Evolutionary conservation across 23 tunicate species (phyloP).

Genomic region (Ciona savignyi): DNA sequence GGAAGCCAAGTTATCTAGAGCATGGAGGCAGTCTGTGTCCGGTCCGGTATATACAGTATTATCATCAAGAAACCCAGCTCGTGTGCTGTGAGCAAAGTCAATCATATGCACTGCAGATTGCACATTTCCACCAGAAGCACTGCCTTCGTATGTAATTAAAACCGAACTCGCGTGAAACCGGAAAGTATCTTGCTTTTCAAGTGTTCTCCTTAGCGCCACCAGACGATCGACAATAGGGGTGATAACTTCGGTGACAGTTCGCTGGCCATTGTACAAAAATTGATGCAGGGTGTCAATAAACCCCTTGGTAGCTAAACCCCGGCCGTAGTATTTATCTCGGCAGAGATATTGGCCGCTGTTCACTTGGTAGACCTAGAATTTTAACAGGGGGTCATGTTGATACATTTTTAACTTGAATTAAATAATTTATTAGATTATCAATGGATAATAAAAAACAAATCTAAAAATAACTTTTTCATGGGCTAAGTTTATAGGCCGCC

Average conservation of each 20-base stretch:
- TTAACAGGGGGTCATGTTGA: background rate
- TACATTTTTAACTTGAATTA: too few species aligned
- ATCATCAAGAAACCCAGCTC: slow-evolving; percentile 52
- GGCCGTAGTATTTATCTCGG: slow-evolving; percentile 85
- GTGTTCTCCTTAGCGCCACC: slow-evolving; percentile 29
- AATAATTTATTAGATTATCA: too few species aligned
- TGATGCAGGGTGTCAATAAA: slow-evolving; percentile 47
- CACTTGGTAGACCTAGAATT: slow-evolving; percentile 75
- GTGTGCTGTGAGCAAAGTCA: slow-evolving; percentile 86
- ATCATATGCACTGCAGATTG: slow-evolving; percentile 35
- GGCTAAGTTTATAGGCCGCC: too few species aligned
- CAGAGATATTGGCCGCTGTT: slow-evolving; percentile 54
- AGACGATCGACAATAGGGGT: slow-evolving; percentile 36
- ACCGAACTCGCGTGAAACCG: slow-evolving; percentile 80
- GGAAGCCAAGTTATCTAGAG: slow-evolving; percentile 42
- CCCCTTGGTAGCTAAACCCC: slow-evolving; percentile 64
- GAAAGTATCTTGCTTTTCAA: slow-evolving; percentile 34
- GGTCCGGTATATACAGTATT: slow-evolving; percentile 46
- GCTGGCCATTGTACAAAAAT: slow-evolving; percentile 61
- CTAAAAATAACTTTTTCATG: background rate
- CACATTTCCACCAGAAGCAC: background rate
- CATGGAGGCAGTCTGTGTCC: slow-evolving; percentile 52
- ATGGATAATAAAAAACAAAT: slow-evolving; percentile 5
- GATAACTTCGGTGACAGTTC: slow-evolving; percentile 41
- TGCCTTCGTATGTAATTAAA: slow-evolving; percentile 68